These are phyloP conservation scores for Leptothorax acervorum DNA, from an alignment of 2,888 invertebrate genomes.

Conservation along the genomic window DNA sequence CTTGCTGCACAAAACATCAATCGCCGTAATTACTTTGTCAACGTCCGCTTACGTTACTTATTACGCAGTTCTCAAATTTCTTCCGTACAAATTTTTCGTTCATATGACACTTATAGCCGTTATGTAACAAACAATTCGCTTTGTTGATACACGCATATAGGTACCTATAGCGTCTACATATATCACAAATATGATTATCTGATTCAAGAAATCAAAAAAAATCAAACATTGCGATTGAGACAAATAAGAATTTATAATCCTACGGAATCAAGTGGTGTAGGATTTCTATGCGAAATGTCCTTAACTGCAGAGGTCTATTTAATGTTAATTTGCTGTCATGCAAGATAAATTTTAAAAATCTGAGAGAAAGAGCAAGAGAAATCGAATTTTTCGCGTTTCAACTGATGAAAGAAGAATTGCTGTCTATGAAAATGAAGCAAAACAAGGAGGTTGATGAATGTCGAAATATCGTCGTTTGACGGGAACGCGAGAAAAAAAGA, in stretches of 20 bases:
- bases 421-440: slow-evolving; percentile 86
- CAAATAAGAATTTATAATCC: slow-evolving; percentile 86
- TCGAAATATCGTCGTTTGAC: slow-evolving; percentile 86
- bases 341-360: not conserved
- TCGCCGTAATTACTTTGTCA: not conserved
- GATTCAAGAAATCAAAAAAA: slow-evolving; percentile 84
- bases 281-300: slow-evolving; percentile 89
- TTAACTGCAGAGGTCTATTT: slow-evolving; percentile 86
- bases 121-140: not conserved
- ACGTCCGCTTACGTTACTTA: not conserved
- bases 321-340: not conserved
- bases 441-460: slow-evolving; percentile 87
- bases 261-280: slow-evolving; percentile 87
- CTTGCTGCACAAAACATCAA: not conserved
- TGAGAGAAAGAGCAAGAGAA: not conserved
- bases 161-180: too few species aligned
- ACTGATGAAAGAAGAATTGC: slow-evolving; percentile 87
- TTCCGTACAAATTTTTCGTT: slow-evolving; percentile 15
- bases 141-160: not conserved
- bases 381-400: slow-evolving; percentile 24
- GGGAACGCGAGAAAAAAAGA: slow-evolving; percentile 86
- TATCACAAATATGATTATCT: too few species aligned
- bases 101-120: not conserved
- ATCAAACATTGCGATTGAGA: slow-evolving; percentile 83
- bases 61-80: not conserved